Base-by-base conservation (phyloP, 2,113 vertebrate species). In the Zapornia atra region DNA sequence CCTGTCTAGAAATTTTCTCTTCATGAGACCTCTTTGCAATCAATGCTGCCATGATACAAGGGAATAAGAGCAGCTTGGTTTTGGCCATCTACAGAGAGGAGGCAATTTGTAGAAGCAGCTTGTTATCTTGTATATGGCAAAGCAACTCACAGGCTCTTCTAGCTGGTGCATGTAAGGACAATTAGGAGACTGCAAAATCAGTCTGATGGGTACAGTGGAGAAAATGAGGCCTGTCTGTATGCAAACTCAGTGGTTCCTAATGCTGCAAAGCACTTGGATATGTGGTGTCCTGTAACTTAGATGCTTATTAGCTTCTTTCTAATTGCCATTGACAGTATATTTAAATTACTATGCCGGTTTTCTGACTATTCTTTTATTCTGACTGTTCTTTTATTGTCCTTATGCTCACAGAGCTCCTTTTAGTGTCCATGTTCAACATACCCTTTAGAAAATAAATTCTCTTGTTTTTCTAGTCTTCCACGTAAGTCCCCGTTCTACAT, bases 21-120 rank as follows among this genome's bases (percentile, higher is more conserved):
- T 65, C 17, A 4, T 20, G 22, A 69, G 33, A 26, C 15, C 24
- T n/a, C 24, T 70, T 61, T 70, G 38, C 44, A 42, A 1, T 83
- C 11, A 38, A 70, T 24, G 15, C 15, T 14, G 12, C 38, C 0
- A 0, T 17, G 34, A 42, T 56, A 50, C 18, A 59, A 48, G 38
- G 65, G 28, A 64, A 15, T 40, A 46, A 36, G 28, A 86, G 40
- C 16, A 50, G 18, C n/a, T 44, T 15, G 33, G 70, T 71, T 50
- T 36, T 34, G 31, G 36, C 9, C 36, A 19, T 73, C 53, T 89
- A 80, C 40, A 61, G n/a, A 46, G 10, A 34, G 17, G 11, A 86
- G 21, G 9, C 28, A 56, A 22, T 64, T 38, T 76, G 15, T 82
- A 40, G 80, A 79, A 83, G 26, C 31, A 56, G 61, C 8, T 15